phyloP scores from a whole-genome alignment of 2,888 invertebrate genomes.

The Sisyra terminalis region DNA sequence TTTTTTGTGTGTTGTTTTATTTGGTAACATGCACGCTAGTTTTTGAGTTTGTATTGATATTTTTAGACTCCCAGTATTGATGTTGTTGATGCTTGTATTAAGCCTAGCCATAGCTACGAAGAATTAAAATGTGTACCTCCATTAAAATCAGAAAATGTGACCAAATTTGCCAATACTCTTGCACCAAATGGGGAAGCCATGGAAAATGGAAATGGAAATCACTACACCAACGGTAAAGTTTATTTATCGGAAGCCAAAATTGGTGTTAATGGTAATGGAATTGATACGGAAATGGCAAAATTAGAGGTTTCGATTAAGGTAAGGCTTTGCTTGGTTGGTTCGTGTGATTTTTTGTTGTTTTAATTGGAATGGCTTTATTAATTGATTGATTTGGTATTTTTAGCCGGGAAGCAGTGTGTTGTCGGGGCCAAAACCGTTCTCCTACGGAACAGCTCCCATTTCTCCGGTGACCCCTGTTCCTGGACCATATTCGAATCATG shows the following conservation, averaged over 20 bases:
- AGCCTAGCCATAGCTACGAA: neutral
- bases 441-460: slow-evolving; percentile 33
- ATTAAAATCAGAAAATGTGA: slow-evolving; percentile 1
- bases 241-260: slow-evolving; percentile 6
- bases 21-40: too few species aligned
- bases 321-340: neutral
- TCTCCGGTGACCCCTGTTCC: slow-evolving; percentile 36
- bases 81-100: neutral
- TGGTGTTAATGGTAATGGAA: slow-evolving; percentile 5
- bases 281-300: neutral
- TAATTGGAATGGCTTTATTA: neutral
- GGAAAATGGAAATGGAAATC: neutral
- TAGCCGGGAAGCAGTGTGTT: slow-evolving; percentile 33
- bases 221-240: slow-evolving; percentile 3
- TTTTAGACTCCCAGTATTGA: neutral
- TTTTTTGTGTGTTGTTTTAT: neutral
- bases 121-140: neutral
- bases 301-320: neutral
- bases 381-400: slow-evolving; percentile 5
- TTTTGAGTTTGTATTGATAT: neutral
- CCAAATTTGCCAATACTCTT: slow-evolving; percentile 1
- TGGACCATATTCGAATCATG: slow-evolving; percentile 11
- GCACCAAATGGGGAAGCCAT: neutral
- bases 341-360: neutral
- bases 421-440: slow-evolving; percentile 43